A percentile compares a stretch with the other conserved stretches of the same genome.
Conservation (phyloP, 2,797 vertebrate species). For the Rhinella marina region DNA sequence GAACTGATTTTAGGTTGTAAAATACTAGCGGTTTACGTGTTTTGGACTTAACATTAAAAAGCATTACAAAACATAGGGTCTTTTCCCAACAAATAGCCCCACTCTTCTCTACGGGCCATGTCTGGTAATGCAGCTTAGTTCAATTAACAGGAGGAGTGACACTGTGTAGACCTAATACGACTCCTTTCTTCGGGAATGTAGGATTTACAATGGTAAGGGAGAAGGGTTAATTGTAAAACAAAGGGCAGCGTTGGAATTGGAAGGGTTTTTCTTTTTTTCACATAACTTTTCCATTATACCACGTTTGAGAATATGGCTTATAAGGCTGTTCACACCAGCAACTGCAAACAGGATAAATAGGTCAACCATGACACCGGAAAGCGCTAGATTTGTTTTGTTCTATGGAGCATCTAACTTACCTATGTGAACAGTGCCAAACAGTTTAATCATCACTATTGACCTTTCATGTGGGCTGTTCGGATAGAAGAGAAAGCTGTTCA, state of each 20-base stretch:
- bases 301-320: slow-evolving; percentile 5
- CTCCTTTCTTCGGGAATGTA: background rate
- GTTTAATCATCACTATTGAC: background rate
- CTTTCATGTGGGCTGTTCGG: background rate
- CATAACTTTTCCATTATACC: background rate
- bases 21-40: background rate
- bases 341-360: background rate
- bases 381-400: slow-evolving; percentile 1
- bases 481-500: background rate
- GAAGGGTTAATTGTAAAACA: no score
- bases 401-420: background rate
- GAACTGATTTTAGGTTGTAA: background rate
- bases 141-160: background rate
- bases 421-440: background rate
- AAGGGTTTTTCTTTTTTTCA: background rate
- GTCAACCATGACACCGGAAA: background rate
- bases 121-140: background rate
- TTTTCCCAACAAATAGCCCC: background rate
- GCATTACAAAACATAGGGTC: background rate
- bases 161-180: background rate
- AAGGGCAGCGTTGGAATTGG: no score
- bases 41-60: background rate
- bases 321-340: background rate
- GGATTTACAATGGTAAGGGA: background rate
- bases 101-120: background rate